Base-by-base conservation (phyloP, 2,113 vertebrate species). In the Hippocampus guttulatus region DNA sequence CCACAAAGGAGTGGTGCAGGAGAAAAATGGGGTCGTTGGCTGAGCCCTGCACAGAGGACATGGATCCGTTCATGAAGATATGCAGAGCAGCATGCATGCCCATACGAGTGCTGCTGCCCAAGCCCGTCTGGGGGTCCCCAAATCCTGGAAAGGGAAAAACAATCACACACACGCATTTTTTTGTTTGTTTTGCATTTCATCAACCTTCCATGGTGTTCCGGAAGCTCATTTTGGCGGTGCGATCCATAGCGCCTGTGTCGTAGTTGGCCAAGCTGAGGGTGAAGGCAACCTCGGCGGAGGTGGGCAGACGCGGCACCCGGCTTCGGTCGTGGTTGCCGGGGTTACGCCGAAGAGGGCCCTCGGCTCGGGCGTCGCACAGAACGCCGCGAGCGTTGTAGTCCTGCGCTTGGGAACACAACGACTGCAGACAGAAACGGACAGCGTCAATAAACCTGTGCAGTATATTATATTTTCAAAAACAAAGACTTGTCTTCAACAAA, bases 21-120 rank as follows among this genome's bases (percentile, higher is more conserved):
- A 98, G 81, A 84, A 99, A 99, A 76, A 98, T 87, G 9, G 97
- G 97, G 69, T 99, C 97, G 0, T 98, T 99, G 33, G 96, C 97
- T 9, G 96, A 98, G 40, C 94, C 95, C 67, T 94, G 94, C 0
- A 99, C 96, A 2, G 93, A 93, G 15, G 96, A 97, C 95, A 99
- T 96, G 5, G 96, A 94, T 71, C 97, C 96, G 0, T 99, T 99
- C 96, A 99, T 96, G 76, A 92, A 99, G 40, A 98, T 94, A 21
- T 98, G 97, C 11, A 99, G 81, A 0, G 95, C 92, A 0, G 98
- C 97, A 15, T 99, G 97, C 92, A 99, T 92, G 49, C 75, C 70
- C 79, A 79, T 55, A 25, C 8, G 82, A 63, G 74, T 73, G 91
- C 92, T 41, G 94, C n/a, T 85, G 12, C 89, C 92, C 72, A 95